Conservation (phyloP, 2,888 invertebrate genomes). For the Syritta pipiens region DNA sequence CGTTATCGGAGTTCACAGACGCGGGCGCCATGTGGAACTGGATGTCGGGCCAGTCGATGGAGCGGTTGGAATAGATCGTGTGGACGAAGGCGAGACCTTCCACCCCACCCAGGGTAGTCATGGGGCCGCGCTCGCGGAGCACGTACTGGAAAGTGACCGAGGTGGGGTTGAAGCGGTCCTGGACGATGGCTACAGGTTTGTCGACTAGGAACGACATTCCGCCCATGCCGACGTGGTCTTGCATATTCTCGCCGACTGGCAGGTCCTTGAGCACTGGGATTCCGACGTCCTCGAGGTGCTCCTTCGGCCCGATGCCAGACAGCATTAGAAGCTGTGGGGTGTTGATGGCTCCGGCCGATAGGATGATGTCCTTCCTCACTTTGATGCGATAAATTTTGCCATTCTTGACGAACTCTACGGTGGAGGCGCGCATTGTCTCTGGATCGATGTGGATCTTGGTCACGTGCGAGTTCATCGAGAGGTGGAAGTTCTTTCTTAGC, state of each 20-base stretch:
- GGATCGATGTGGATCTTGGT: conserved; percentile 88
- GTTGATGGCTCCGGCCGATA: conserved; percentile 95
- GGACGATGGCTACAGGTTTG: conserved; percentile 90
- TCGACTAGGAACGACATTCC: conserved; percentile 84
- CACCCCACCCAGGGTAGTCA: conserved; percentile 92
- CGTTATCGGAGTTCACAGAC: conserved; percentile 89
- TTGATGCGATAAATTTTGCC: conserved; percentile 85
- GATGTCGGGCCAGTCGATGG: conserved; percentile 91
- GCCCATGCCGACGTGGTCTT: conserved; percentile 93
- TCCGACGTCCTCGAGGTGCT: conserved; percentile 85
- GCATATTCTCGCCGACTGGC: conserved; percentile 89
- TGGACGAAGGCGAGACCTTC: conserved; percentile 93
- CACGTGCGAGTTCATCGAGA: conserved; percentile 89
- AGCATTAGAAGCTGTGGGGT: conserved; percentile 95
- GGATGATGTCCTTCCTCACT: conserved; percentile 90
- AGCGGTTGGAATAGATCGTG: conserved; percentile 89
- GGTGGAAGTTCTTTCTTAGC: conserved; percentile 87
- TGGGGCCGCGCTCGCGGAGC: conserved; percentile 88
- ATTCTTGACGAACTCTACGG: conserved; percentile 89
- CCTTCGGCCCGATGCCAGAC: conserved; percentile 89
- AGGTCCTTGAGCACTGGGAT: conserved; percentile 88
- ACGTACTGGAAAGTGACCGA: conserved; percentile 90
- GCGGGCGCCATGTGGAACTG: conserved; percentile 97
- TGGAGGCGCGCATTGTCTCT: conserved; percentile 86
- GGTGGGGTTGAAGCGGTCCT: conserved; percentile 87